Percentiles rank a stretch among this genome's conserved stretches.
Conservation (phyloP, 1,140 invertebrate genomes). For the Lanistes nyassanus region DNA sequence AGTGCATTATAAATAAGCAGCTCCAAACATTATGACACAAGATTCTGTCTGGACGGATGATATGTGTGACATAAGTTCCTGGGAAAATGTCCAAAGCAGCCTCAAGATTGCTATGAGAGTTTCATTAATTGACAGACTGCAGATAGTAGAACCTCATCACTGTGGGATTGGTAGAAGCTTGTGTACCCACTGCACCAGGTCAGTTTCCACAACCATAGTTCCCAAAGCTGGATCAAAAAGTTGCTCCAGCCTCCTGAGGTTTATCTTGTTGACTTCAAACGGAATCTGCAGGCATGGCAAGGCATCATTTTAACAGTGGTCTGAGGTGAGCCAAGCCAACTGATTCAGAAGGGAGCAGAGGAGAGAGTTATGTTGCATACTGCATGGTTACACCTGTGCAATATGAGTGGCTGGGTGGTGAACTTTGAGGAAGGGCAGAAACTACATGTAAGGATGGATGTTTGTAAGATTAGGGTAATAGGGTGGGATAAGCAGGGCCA, state of each 20-base stretch:
- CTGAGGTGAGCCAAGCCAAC: not conserved
- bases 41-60: not conserved
- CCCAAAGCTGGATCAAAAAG: constrained; percentile 63
- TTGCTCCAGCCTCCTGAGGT: constrained; percentile 54
- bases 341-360: not conserved
- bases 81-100: not conserved
- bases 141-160: no score
- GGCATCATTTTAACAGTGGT: not conserved
- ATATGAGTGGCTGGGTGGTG: not conserved
- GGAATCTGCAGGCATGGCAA: constrained; percentile 48
- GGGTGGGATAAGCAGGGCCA: no score
- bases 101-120: no score
- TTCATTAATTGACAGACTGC: no score
- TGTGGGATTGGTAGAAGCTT: constrained; percentile 38
- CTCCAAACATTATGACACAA: not conserved
- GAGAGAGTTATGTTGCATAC: no score
- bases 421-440: no score
- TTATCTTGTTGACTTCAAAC: constrained; percentile 58
- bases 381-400: not conserved
- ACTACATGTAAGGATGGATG: no score
- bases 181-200: constrained; percentile 55
- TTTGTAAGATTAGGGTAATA: no score
- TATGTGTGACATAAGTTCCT: not conserved
- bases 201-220: constrained; percentile 38
- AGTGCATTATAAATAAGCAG: no score